Base-by-base conservation (phyloP, 2,113 vertebrate genomes). In the Orthonyx spaldingii region DNA sequence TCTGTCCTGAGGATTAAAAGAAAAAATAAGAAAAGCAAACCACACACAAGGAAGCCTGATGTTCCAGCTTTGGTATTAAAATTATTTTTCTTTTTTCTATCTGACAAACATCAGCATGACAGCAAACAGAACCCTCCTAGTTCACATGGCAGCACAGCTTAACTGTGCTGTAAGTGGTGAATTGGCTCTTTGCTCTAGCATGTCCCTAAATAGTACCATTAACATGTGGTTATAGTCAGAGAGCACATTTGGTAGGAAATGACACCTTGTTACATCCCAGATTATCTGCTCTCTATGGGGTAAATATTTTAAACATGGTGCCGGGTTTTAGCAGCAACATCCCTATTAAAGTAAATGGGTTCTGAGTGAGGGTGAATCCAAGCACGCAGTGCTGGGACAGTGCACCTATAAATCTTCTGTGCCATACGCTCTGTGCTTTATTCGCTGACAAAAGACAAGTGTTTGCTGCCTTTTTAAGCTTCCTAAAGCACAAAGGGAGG, bases 211-310 rank as follows among this genome's bases (percentile, higher is more conserved):
- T 50, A 60, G 71, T 91, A 42, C 68, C 91, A 74, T 53, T 90
- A 68, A 88, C 90, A 97, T 93, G 85, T 93, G 92, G 94, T 93
- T 95, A 61, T 61, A 84, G 87, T 85, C 93, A 92, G 85, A 84
- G 71, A 94, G 72, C 91, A 82, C 80, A 68, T 87, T 91, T 26
- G 14, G 80, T 90, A 87, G 96, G 86, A 94, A 92, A 86, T 74
- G 76, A 87, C 93, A 97, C 93, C 91, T 81, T 94, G 92, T 96
- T 92, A 94, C 91, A 90, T 97, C 93, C 66, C 64, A 75, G 93
- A 95, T 94, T 94, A 84, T 95, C 88, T 92, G 83, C 91, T 86
- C 84, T 91, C 76, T 66, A 57, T 47, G 90, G 92, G 92, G 96
- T 96, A 96, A 93, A 97, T 93, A 92, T 95, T 93, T 79, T 75